phyloP scores from a whole-genome alignment of 2,797 vertebrate species.

The Microcaecilia unicolor region DNA sequence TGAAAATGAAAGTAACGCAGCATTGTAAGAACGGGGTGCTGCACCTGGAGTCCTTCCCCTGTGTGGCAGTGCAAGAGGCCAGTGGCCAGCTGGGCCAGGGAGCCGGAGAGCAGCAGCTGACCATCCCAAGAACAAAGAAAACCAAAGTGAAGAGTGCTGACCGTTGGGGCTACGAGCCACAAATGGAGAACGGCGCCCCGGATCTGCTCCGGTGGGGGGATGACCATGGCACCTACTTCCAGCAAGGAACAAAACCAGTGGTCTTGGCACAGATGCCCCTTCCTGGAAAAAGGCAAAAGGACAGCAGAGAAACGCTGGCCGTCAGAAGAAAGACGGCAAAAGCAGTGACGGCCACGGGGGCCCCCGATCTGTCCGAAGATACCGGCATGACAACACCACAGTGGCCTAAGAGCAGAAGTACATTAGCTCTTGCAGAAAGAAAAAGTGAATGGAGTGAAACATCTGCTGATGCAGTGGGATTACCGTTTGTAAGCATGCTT shows the following conservation, averaged over 20 bases:
- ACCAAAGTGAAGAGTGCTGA: constrained; percentile 28
- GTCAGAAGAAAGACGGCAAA: constrained; percentile 32
- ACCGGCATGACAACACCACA: constrained; percentile 26
- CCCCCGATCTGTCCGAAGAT: constrained; percentile 31
- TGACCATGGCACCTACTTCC: constrained; percentile 23
- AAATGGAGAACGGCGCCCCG: constrained; percentile 27
- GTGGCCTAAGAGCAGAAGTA: constrained; percentile 33
- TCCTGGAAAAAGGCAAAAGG: constrained; percentile 30
- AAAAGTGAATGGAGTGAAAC: background rate
- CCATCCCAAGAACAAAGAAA: no score
- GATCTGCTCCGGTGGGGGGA: constrained; percentile 23
- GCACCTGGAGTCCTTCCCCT: constrained; percentile 38
- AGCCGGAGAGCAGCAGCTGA: constrained; percentile 35
- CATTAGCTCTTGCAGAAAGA: constrained; percentile 41
- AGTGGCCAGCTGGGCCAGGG: constrained; percentile 39
- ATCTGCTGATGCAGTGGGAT: constrained; percentile 20
- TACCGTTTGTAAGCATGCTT: constrained; percentile 51
- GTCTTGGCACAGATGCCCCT: constrained; percentile 32
- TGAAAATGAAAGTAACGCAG: no score
- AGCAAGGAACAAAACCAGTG: constrained; percentile 27
- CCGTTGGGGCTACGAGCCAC: constrained; percentile 30
- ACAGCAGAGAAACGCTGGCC: constrained; percentile 5
- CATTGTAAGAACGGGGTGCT: constrained; percentile 48
- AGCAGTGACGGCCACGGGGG: constrained; percentile 25
- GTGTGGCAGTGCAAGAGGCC: constrained; percentile 37